phyloP scores from a whole-genome alignment of 2,113 vertebrate species.

The Dicaeum eximium region DNA sequence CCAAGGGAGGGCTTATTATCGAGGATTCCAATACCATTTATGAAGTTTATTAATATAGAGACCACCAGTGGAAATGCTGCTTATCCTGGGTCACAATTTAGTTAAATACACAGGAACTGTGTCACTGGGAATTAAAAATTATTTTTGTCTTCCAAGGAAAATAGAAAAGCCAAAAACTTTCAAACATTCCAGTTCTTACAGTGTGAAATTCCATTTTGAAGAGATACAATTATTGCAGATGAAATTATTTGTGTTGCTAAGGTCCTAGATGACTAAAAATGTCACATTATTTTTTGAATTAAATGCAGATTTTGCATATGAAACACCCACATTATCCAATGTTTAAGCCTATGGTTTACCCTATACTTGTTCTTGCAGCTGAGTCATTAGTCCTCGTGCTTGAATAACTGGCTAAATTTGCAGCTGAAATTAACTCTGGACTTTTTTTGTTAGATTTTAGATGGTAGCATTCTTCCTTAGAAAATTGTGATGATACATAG shows the following conservation, averaged over 20 bases:
- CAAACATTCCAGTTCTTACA: not conserved
- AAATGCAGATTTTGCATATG: not conserved
- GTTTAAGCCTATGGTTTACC: not conserved
- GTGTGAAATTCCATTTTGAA: not conserved
- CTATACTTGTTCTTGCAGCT: not conserved
- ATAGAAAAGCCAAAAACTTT: not conserved
- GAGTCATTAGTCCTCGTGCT: not conserved
- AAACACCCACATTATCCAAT: not conserved
- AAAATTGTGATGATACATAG: not conserved
- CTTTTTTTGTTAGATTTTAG: not conserved
- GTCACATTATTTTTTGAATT: not conserved
- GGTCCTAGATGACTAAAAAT: not conserved
- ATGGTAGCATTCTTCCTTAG: not conserved
- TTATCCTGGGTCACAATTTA: not conserved
- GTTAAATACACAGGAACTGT: not conserved
- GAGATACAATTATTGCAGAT: not conserved
- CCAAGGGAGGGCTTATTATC: not conserved
- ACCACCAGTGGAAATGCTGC: not conserved
- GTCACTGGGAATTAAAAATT: not conserved
- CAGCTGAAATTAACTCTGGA: not conserved
- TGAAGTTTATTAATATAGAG: not conserved
- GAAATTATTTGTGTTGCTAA: not conserved
- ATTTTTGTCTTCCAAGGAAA: not conserved
- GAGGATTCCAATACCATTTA: not conserved
- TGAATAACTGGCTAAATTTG: not conserved